Evolutionary conservation across 1,140 invertebrate genomes (phyloP).

Genomic region (Campoletis sonorensis): DNA sequence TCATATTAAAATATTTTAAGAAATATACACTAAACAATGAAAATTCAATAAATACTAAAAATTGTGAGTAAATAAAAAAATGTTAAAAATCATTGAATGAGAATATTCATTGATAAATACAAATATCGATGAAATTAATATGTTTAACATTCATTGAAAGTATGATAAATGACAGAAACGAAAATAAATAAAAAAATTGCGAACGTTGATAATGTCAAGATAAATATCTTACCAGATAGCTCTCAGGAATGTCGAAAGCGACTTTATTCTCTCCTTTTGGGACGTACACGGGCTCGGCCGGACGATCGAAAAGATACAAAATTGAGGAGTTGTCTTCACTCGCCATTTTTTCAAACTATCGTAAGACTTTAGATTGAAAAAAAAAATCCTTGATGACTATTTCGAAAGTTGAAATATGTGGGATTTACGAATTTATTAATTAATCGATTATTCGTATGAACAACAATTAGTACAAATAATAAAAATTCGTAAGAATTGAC

Average conservation of each 20-base stretch:
- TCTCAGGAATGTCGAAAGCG: constrained; percentile 80
- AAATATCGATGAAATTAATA: constrained; percentile 15
- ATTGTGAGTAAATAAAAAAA: no score
- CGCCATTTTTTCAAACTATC: constrained; percentile 50
- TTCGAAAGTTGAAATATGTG: background rate
- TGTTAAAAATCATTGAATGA: no score
- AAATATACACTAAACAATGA: no score
- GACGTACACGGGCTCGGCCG: constrained; percentile 84
- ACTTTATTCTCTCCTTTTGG: constrained; percentile 80
- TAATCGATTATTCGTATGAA: background rate
- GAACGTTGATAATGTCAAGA: background rate
- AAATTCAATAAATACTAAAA: no score
- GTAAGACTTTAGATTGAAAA: background rate
- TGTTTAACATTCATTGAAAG: background rate
- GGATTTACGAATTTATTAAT: background rate
- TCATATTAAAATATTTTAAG: no score
- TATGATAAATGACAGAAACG: background rate
- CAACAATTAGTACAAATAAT: no score
- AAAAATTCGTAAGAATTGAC: background rate
- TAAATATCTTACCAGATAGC: constrained; percentile 73
- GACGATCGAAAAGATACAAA: constrained; percentile 84
- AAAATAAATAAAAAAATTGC: background rate
- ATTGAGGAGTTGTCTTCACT: constrained; percentile 61
- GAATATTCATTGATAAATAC: no score
- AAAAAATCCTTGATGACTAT: constrained; percentile 20